Evolutionary conservation across 1,140 invertebrate genomes (phyloP).

Genomic region (Hypsibius dujardini): DNA sequence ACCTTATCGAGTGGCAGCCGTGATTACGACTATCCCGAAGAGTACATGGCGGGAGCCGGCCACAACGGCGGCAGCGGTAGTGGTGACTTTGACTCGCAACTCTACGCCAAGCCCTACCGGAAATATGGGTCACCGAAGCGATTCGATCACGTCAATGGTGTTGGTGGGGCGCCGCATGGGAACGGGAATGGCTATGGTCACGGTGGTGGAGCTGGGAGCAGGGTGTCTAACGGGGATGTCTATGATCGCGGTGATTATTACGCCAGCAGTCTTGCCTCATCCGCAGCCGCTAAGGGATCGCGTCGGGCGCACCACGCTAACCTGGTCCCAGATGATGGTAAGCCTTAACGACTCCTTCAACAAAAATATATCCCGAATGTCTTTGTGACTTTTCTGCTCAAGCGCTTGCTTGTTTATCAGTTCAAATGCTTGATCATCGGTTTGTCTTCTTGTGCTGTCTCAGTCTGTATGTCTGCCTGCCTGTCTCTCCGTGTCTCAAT

Average conservation of each 20-base stretch:
- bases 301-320: not conserved
- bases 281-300: not conserved
- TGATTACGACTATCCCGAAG: conserved; percentile 15
- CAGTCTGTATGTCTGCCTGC: too few relatives aligned
- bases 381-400: too few relatives aligned
- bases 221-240: not conserved
- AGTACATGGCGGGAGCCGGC: not conserved
- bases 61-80: too few relatives aligned
- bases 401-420: too few relatives aligned
- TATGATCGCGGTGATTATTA: conserved; percentile 7
- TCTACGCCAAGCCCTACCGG: conserved; percentile 14
- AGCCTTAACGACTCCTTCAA: too few relatives aligned
- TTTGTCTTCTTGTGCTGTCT: too few relatives aligned
- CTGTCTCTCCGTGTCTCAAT: too few relatives aligned
- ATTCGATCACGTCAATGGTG: conserved; percentile 13
- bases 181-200: not conserved
- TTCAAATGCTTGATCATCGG: too few relatives aligned
- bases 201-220: not conserved
- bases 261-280: not conserved
- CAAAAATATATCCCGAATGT: too few relatives aligned
- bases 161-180: not conserved
- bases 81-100: not conserved
- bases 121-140: conserved; percentile 18
- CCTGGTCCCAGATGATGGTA: too few relatives aligned
- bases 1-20: not conserved